Evolutionary conservation across 2,113 vertebrate species (phyloP).

Genomic region (Struthidea cinerea): DNA sequence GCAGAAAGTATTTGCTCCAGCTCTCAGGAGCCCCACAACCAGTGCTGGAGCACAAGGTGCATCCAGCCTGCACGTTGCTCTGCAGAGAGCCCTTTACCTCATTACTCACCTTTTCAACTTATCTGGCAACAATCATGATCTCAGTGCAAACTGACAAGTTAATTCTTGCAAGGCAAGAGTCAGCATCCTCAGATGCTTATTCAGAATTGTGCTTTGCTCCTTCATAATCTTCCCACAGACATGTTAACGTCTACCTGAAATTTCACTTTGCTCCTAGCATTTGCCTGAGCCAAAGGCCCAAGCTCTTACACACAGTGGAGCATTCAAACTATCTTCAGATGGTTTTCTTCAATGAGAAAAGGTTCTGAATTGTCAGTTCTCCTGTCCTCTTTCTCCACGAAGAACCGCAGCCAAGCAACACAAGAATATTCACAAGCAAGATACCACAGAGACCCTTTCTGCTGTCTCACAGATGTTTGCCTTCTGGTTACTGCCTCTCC

Average conservation of each 20-base stretch:
- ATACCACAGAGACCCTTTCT: background rate
- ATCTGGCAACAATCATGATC: accelerated
- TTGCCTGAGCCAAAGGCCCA: background rate
- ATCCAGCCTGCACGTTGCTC: background rate
- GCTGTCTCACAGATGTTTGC: background rate
- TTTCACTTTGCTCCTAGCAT: background rate
- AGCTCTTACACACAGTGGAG: background rate
- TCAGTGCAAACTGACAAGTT: background rate
- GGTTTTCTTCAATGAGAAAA: background rate
- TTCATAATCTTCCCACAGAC: background rate
- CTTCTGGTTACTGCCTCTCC: background rate
- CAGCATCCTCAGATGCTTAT: background rate
- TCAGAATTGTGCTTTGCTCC: background rate
- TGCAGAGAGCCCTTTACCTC: background rate
- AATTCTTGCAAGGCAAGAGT: background rate
- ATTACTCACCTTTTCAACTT: background rate
- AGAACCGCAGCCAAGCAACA: background rate
- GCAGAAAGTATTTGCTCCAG: background rate
- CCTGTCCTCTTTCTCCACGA: background rate
- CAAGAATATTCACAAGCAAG: background rate
- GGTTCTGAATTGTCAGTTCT: background rate
- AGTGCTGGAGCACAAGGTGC: background rate
- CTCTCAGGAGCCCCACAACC: background rate
- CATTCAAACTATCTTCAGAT: background rate
- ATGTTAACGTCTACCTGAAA: background rate